Percentiles rank a stretch among this genome's conserved stretches.
phyloP scores from a whole-genome alignment of 1,140 invertebrate species.

The Drosophila aff. region DNA sequence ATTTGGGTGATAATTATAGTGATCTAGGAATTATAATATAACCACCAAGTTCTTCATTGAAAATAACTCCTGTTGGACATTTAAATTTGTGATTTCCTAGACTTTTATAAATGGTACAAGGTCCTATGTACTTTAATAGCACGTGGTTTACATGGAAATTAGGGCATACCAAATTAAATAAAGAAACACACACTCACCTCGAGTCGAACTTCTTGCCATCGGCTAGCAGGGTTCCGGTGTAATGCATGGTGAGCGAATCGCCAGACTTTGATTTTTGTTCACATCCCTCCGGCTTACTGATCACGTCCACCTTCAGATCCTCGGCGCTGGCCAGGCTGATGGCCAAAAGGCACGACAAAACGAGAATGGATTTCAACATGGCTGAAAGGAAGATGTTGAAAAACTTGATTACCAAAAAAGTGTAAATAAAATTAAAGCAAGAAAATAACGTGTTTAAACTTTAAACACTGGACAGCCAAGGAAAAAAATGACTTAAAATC shows the following conservation, averaged over 20 bases:
- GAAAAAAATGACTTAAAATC: not conserved
- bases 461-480: slow-evolving; percentile 15
- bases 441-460: slow-evolving; percentile 20
- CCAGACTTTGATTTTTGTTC: slow-evolving; percentile 93
- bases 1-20: not conserved
- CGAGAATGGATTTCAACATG: slow-evolving; percentile 79
- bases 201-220: slow-evolving; percentile 97
- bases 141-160: not conserved
- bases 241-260: slow-evolving; percentile 97
- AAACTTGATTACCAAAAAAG: slow-evolving; percentile 29
- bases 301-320: slow-evolving; percentile 92
- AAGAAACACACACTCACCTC: slow-evolving; percentile 88
- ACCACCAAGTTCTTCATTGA: not conserved
- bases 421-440: not conserved
- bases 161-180: too few species aligned
- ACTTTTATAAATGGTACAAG: not conserved
- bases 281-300: slow-evolving; percentile 92
- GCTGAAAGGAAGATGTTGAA: slow-evolving; percentile 39
- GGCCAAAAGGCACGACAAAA: slow-evolving; percentile 82
- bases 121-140: not conserved
- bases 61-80: not conserved
- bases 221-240: slow-evolving; percentile 92
- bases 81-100: not conserved
- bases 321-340: slow-evolving; percentile 84
- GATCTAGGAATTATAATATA: not conserved